Base-by-base conservation (phyloP, 2,888 invertebrate species). In the Pristionchus fissidentatus region DNA sequence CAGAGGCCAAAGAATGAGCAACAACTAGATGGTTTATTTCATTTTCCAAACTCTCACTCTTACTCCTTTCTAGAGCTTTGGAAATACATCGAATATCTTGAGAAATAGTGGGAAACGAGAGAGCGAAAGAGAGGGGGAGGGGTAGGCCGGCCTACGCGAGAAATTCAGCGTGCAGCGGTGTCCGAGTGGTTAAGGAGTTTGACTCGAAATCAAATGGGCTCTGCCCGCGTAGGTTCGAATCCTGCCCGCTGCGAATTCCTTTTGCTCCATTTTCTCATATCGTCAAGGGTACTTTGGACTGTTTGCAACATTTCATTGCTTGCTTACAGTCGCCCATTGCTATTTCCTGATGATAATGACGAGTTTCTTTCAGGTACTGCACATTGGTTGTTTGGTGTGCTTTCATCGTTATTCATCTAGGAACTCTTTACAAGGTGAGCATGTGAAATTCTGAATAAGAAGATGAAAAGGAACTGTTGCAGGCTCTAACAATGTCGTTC, bases 351-450 rank as follows among this genome's bases (percentile, higher is more conserved):
- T 19, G 70, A 15, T 52, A 13, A 5, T 13, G n/a, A 35, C 22
- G n/a, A n/a, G 13, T 32, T 35, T 49, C 0, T 84, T 89, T 83
- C 55, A 91, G 91, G 91, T 91, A 91, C 85, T 91, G 91, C 84
- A 91, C 91, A n/a, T 84, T 91, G 35, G 91, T 91, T 10, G 91
- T 91, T n/a, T 98, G 98, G 98, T 94, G 97, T 88, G 98, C 98
- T 32, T 98, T 98, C 93, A 96, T 98, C 84, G 97, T 98, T 8
- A 95, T 98, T 79, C 98, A 98, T 94, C 97, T 98, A 93, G 97
- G 97, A 87, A 97, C 95, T 88, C 94, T 87, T 41, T 88, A 90
- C 85, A 91, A 92, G 86, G 90, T 87, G 19, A 1, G 52, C 26
- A 0, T 13, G 38, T 13, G 8, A 73, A 10, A 15, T 15, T 26